Evolutionary conservation across 2,888 invertebrate genomes (phyloP), one percentile per base, ranked within the genome.

Genomic region (Morpho deidamia): DNA sequence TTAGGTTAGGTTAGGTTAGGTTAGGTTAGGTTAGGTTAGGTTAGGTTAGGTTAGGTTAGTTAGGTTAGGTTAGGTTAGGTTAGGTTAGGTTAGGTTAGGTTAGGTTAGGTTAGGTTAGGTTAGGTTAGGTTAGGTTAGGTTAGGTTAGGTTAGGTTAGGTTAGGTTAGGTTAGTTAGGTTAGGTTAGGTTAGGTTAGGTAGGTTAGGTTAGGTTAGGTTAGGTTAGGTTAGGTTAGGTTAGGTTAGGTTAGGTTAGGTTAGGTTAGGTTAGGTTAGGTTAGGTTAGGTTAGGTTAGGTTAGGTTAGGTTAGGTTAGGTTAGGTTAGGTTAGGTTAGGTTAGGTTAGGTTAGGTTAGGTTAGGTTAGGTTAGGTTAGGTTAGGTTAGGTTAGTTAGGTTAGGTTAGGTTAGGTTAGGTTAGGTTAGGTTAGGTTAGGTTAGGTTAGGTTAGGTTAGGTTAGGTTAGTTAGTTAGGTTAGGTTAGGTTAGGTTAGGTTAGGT

Each of bases 391-490:
- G 57, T 54, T 54, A 57, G 57, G 57, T 57, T 58, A 58, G 44
- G 58, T 55, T 58, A 58, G 58, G 58, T 58, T 58, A 58, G 58
- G 58, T 58, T 58, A 58, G 58, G 58, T 58, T 55, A 58, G 58
- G 58, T 58, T 58, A 58, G 58, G 58, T 58, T 58, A 58, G 58
- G 58, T 58, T 58, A 58, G 58, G 58, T 58, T 58, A 58, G 58
- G 58, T 58, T 58, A 58, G 44, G 58, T 55, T 58, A 58, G 58
- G 58, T 58, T 58, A 58, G 58, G 58, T 58, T 58, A 58, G 58
- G 58, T 58, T 58, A 58, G 58, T n/a, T n/a, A n/a, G 58, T 58
- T 58, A 58, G 58, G 58, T 58, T 58, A 58, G 58, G 58, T 58
- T 58, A 58, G 58, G 58, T 58, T 58, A 58, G 58, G 58, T 58